These are phyloP conservation scores for Cebidichthys violaceus DNA, from an alignment of 2,113 vertebrate species.

Conservation along the genomic window DNA sequence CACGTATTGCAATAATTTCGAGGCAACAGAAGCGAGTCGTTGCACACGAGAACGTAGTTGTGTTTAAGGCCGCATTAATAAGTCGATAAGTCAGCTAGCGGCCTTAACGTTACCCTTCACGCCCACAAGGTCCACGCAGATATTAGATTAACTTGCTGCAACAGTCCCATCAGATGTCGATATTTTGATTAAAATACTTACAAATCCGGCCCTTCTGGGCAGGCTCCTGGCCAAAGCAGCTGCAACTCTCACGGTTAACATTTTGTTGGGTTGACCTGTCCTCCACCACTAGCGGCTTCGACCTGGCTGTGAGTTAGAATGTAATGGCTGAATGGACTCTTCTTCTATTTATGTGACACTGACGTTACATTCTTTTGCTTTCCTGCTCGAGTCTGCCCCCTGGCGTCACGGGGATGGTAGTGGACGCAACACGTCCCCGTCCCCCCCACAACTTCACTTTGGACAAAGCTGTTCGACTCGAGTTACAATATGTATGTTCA, in stretches of 20 bases:
- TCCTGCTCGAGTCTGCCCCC: conserved; percentile 29
- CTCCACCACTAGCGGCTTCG: conserved; percentile 71
- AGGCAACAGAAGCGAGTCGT: rapidly evolving
- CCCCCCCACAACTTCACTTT: not conserved
- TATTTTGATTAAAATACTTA: conserved; percentile 76
- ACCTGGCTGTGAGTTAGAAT: conserved; percentile 61
- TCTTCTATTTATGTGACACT: conserved; percentile 69
- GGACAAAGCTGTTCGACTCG: not conserved
- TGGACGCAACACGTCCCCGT: not conserved
- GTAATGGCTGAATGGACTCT: conserved; percentile 81
- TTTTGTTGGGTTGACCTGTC: conserved; percentile 77
- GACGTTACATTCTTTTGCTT: not conserved
- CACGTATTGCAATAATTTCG: not conserved
- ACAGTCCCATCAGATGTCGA: not conserved
- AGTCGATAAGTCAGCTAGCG: conserved; percentile 45
- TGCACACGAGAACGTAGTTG: rapidly evolving
- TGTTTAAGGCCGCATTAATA: not conserved
- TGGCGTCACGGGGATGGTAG: not conserved
- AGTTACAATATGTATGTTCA: too few species aligned
- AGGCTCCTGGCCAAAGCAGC: conserved; percentile 88
- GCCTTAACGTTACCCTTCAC: conserved; percentile 70
- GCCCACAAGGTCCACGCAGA: conserved; percentile 12
- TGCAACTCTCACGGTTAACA: conserved; percentile 93
- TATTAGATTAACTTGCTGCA: conserved; percentile 8
- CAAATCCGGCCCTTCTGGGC: conserved; percentile 89